Evolutionary conservation across 2,797 vertebrate species (phyloP), one percentile per base, ranked within the genome.

Genomic region (Pseudopleuronectes americanus): DNA sequence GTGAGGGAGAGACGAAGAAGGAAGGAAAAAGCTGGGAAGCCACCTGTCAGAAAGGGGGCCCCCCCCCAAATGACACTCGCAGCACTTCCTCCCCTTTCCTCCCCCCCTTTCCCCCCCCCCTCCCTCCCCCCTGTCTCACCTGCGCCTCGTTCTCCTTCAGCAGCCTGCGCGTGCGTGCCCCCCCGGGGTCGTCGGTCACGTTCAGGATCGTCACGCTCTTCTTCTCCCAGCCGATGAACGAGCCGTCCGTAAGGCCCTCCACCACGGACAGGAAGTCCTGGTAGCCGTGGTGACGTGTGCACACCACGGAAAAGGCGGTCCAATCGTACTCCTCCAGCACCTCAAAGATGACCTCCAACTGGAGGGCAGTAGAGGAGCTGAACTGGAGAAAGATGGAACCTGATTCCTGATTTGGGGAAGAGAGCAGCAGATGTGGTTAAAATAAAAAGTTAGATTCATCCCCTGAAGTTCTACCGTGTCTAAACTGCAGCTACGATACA

Each of bases 271-370:
- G 93, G 74, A 99, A 97, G 57, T 96, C 97, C 88, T 97, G 96
- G 92, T 98, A 96, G 83, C 97, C 97, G 0, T 97, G 96, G 90
- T 97, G 95, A 72, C 96, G 95, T 0, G 97, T 98, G 83, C 95
- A 96, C 87, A 99, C 95, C 53, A 98, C 95, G 0, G 96, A 97
- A 75, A 99, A 99, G 72, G 96, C 85, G 0, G 97, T 99, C 97
- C 97, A 99, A 58, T 99, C 97, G 3, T 99, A 98, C 81, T 98
- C 97, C 87, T 99, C 97, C 89, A 99, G 91, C 84, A 99, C 96
- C 93, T 98, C 96, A 48, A 98, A 98, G 91, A 98, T 97, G 79
- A 97, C 97, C 87, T 95, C 96, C 16, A 98, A 90, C 64, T 98
- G 97, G 78, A 98, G 96, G 69, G 97, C 93, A 0, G 97, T 97